Conservation (phyloP, 2,113 vertebrate genomes). For the Centropus unirufus region DNA sequence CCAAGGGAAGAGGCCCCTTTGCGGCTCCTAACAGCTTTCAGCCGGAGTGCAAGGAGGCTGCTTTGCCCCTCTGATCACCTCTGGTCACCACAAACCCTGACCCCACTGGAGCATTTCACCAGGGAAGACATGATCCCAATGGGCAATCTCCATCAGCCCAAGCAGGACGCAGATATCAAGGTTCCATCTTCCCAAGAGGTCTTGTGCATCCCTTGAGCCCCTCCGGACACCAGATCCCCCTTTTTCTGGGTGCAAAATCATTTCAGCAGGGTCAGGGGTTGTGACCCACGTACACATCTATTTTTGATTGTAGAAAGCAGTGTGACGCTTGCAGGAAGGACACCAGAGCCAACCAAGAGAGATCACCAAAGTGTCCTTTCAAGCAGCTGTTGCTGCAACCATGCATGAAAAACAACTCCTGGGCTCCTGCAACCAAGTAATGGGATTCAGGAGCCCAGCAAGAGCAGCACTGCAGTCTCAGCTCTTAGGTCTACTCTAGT, state of each 20-base stretch:
- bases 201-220: neutral
- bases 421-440: neutral
- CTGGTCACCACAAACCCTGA: neutral
- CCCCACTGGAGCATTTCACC: neutral
- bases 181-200: neutral
- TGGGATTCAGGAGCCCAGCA: neutral
- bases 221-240: neutral
- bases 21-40: rapidly evolving
- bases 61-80: neutral
- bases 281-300: rapidly evolving
- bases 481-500: neutral
- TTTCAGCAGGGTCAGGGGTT: neutral
- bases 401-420: rapidly evolving
- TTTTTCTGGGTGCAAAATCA: neutral
- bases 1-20: neutral
- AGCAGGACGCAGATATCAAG: neutral
- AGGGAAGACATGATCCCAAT: neutral
- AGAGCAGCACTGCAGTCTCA: neutral
- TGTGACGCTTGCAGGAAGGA: neutral
- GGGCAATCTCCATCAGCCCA: rapidly evolving
- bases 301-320: neutral
- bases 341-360: neutral
- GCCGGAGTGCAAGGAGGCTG: neutral
- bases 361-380: neutral
- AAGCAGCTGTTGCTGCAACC: neutral